These are phyloP conservation scores for Saturnia pavonia DNA, from an alignment of 2,888 invertebrate species.

Conservation along the genomic window DNA sequence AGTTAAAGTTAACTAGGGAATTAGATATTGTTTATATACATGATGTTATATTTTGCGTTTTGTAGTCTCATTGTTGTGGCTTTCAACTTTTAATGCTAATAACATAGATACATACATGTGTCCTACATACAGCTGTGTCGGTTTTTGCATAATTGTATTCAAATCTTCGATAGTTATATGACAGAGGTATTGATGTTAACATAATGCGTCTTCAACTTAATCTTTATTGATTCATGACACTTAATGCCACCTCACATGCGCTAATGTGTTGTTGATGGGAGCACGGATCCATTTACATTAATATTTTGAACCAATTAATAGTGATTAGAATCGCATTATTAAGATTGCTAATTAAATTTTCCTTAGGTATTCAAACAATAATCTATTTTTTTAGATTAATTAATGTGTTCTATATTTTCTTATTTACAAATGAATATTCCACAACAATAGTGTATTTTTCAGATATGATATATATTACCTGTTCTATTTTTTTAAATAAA, in stretches of 20 bases:
- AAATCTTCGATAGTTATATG: no score
- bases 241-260: no score
- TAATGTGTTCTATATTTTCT: neutral
- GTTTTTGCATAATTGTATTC: no score
- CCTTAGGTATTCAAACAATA: neutral
- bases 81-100: neutral
- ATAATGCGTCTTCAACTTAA: no score
- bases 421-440: neutral
- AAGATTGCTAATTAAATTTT: neutral
- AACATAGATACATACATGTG: neutral
- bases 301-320: no score
- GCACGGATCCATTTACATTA: no score
- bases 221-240: no score
- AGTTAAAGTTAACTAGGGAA: constrained; percentile 23
- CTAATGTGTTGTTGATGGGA: no score
- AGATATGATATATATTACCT: no score
- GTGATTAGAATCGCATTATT: neutral
- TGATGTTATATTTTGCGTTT: neutral
- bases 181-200: no score
- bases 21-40: neutral
- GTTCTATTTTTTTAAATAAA: neutral
- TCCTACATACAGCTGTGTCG: no score
- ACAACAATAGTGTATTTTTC: no score
- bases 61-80: neutral
- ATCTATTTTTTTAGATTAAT: neutral